Conservation (phyloP, 2,797 vertebrate genomes). For the Myripristis jacobus region DNA sequence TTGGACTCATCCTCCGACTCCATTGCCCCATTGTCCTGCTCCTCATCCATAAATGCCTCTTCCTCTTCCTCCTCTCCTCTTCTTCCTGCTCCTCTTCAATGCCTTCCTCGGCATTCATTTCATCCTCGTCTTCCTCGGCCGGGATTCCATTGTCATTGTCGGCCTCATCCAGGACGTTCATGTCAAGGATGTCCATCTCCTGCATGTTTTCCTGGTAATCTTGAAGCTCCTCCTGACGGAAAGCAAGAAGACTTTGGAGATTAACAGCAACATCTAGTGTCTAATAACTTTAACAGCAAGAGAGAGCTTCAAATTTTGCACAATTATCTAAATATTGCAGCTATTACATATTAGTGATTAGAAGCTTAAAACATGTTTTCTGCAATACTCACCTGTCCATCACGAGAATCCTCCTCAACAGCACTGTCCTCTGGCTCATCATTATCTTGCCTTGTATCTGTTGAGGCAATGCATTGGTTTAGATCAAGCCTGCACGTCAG, state of each 20-base stretch:
- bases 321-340: not conserved
- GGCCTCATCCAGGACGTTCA: constrained; percentile 89
- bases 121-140: constrained; percentile 80
- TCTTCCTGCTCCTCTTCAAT: constrained; percentile 48
- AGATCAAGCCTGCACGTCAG: not conserved
- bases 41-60: constrained; percentile 51
- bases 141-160: constrained; percentile 87
- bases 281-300: not conserved
- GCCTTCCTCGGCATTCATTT: constrained; percentile 78
- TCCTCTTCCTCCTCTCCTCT: constrained; percentile 13
- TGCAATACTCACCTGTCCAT: constrained; percentile 86
- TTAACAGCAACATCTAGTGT: not conserved
- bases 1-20: constrained; percentile 59
- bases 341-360: not conserved
- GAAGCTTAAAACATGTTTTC: not conserved
- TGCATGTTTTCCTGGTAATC: constrained; percentile 87
- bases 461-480: constrained; percentile 16
- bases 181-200: constrained; percentile 91
- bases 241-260: not conserved
- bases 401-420: constrained; percentile 90
- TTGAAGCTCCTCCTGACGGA: constrained; percentile 86
- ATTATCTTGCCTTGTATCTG: constrained; percentile 87
- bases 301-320: not conserved
- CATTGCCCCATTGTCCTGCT: constrained; percentile 39
- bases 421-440: constrained; percentile 89